Evolutionary conservation across 1,140 invertebrate species (phyloP).

Genomic region (Lepidurus couesii): DNA sequence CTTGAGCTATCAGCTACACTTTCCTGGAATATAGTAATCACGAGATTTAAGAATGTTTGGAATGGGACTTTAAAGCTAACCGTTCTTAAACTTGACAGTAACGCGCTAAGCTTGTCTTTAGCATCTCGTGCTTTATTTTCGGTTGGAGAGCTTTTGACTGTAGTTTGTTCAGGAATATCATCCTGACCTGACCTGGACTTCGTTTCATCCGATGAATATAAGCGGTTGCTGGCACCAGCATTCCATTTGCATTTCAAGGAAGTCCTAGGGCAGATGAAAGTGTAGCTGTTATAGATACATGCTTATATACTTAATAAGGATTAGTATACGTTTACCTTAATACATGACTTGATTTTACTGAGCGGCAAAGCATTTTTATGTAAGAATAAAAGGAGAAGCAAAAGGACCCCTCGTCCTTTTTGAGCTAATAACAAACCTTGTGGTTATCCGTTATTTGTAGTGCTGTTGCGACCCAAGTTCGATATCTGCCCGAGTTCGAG

Average conservation of each 20-base stretch:
- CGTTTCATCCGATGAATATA: not conserved
- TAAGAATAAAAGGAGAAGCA: not conserved
- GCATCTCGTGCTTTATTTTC: conserved; percentile 22
- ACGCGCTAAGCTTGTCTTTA: conserved; percentile 12
- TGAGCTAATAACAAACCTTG: no score
- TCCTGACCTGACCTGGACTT: not conserved
- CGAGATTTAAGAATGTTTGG: not conserved
- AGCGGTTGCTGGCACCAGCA: not conserved
- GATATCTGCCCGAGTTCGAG: no score
- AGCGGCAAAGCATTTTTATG: not conserved
- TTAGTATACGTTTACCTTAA: not conserved
- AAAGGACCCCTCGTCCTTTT: not conserved
- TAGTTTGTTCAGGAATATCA: not conserved
- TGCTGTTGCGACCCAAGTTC: no score
- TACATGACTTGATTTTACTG: not conserved
- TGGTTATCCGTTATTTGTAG: no score
- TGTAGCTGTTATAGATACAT: not conserved
- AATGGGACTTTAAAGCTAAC: not conserved
- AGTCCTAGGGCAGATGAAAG: not conserved
- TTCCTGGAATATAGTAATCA: not conserved
- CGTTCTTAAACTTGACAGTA: conserved; percentile 4
- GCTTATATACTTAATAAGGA: not conserved
- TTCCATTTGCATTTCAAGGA: conserved; percentile 2
- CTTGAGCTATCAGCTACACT: not conserved
- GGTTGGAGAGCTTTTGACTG: not conserved